Base-by-base conservation (phyloP, 2,113 vertebrate species). In the Datnioides undecimradiatus region DNA sequence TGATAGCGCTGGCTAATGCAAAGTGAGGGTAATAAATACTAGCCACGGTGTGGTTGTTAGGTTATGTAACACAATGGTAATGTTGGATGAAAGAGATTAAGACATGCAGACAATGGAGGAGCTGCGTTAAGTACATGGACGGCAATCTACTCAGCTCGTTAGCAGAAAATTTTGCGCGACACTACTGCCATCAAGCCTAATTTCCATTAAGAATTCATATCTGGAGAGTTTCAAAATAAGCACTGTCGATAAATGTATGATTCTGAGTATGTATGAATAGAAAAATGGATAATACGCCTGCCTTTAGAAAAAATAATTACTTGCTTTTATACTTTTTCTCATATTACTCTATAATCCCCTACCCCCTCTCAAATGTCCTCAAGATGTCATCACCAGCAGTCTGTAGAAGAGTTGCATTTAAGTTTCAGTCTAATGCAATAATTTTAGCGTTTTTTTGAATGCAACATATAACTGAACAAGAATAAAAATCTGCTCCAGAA, bases 1-100 rank as follows among this genome's bases (percentile, higher is more conserved):
- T 59, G 63, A 45, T 21, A 13, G 27, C 1, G 3, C 49, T 84
- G 34, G 68, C 25, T 71, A 80, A 82, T 71, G 60, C 66, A 60
- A 40, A 76, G 55, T 55, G 51, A 52, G 57, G 41, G 76, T 84
- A 74, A 88, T 91, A 72, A 87, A 89, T 86, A 73, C 66, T 54
- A 51, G 40, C 63, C 7, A 46, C 25, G 33, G 68, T 52, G 21
- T 33, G 72, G 76, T 57, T 9, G 68, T 75, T 76, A 17, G 46
- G 74, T 93, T 91, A 91, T 68, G 83, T 80, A 90, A 93, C 55
- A 70, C 36, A 65, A 83, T 21, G 51, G 51, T 85, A 83, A 91
- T 83, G 71, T 54, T 43, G 55, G 51, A 13, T 58, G 52, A 73
- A 86, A 73, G 72, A 49, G 76, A 91, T 87, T 88, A 87, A 90